phyloP scores from a whole-genome alignment of 2,113 vertebrate species.

The Corydoras sp. region DNA sequence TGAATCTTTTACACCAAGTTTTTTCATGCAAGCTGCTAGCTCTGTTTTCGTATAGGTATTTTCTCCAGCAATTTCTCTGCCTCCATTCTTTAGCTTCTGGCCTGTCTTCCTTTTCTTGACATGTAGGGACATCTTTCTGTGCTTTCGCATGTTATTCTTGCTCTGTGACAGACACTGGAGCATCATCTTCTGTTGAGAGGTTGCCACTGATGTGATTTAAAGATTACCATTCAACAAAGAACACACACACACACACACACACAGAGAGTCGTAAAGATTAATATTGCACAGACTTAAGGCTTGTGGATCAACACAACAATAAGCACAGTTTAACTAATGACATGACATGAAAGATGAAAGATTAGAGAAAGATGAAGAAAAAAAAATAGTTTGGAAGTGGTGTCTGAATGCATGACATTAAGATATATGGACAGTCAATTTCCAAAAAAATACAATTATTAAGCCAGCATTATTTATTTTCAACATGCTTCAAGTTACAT shows the following conservation, averaged over 20 bases:
- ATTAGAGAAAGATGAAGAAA: too few relatives aligned
- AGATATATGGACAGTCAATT: slow-evolving; percentile 28
- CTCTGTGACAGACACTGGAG: slow-evolving; percentile 55
- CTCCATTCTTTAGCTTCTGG: slow-evolving; percentile 33
- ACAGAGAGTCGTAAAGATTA: too few relatives aligned
- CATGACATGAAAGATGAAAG: too few relatives aligned
- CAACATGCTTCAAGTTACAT: slow-evolving; percentile 49
- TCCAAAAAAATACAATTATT: slow-evolving; percentile 1
- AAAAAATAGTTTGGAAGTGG: not conserved
- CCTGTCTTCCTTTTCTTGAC: slow-evolving; percentile 38
- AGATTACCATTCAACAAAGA: too few relatives aligned
- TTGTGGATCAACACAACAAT: too few relatives aligned
- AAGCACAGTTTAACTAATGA: too few relatives aligned
- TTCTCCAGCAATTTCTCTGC: slow-evolving; percentile 26
- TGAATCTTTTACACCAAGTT: not conserved
- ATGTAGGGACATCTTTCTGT: slow-evolving; percentile 34
- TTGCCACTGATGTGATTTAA: too few relatives aligned
- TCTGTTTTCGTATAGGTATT: slow-evolving; percentile 34
- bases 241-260: too few relatives aligned
- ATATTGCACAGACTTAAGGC: too few relatives aligned
- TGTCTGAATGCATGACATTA: slow-evolving; percentile 35
- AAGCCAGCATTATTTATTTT: not conserved
- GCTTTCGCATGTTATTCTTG: slow-evolving; percentile 56
- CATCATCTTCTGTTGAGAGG: too few relatives aligned
- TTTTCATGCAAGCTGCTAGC: slow-evolving; percentile 27